A percentile compares a stretch with the other conserved stretches of the same genome.
Conservation (phyloP, 1,140 invertebrate species). For the Steinernema khuongi region DNA sequence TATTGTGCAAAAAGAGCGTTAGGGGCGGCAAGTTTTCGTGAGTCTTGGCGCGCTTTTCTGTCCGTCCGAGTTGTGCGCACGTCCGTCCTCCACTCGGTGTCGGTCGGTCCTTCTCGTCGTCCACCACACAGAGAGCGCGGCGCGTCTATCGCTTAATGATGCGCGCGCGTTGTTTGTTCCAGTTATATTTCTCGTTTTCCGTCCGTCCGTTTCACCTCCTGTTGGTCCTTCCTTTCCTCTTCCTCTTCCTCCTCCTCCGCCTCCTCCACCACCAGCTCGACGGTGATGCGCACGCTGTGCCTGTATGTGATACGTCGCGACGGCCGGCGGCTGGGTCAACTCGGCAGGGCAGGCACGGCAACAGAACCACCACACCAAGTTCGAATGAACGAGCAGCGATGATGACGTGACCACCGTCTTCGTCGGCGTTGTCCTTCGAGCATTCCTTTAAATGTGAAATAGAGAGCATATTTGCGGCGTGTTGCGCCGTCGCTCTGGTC, state of each 20-base stretch:
- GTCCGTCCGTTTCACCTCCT: too few relatives aligned
- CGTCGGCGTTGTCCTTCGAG: neutral
- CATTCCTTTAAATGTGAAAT: too few relatives aligned
- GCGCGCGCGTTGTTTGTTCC: slow-evolving; percentile 14
- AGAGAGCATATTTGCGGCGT: too few relatives aligned
- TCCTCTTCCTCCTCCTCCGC: neutral
- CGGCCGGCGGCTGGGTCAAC: neutral
- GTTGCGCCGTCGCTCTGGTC: too few relatives aligned
- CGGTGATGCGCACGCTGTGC: neutral
- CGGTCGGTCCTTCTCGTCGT: neutral
- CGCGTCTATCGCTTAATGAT: slow-evolving; percentile 8
- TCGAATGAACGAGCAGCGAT: neutral
- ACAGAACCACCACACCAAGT: neutral
- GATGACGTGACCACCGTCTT: neutral
- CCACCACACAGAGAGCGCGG: neutral
- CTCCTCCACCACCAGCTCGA: neutral
- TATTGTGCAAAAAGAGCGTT: neutral
- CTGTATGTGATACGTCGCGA: neutral
- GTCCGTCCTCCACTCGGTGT: neutral
- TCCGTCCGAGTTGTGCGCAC: neutral
- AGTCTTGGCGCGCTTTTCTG: slow-evolving; percentile 14
- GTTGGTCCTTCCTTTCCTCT: too few relatives aligned
- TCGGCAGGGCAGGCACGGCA: neutral
- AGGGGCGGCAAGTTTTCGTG: neutral
- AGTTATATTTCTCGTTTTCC: slow-evolving; percentile 17